Base-by-base conservation (phyloP, 2,888 invertebrate genomes). In the Gibbula magus region DNA sequence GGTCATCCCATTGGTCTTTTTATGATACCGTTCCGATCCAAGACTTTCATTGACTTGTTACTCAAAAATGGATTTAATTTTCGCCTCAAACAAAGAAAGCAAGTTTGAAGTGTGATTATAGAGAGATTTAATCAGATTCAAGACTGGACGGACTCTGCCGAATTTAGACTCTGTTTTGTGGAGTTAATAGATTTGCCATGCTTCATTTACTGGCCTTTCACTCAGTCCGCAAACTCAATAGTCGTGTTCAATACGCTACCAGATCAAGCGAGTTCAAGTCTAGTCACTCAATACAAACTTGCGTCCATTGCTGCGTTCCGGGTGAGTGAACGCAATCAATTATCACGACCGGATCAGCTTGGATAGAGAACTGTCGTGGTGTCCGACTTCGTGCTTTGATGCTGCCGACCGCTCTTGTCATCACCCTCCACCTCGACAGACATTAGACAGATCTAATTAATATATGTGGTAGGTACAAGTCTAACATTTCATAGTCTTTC, bases 1-100 rank as follows among this genome's bases (percentile, higher is more conserved):
- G 45, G 45, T 45, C 45, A 45, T 45, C 13, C 13, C 45, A 45
- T 45, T 45, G 45, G 45, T 45, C 45, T 45, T 45, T 45, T 45
- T 45, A 45, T 45, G 13, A 45, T 45, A 10, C 45, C 13, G 8
- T 45, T 45, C 45, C 45, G 45, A 45, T 45, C 10, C 45, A 45
- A 45, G 45, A 45, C 45, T 45, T 61, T 61, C 61, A 61, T 61
- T 61, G 61, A 61, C 61, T 61, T 61, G 61, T 61, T 61, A 61
- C 29, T 29, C n/a, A 61, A 61, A 61, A 22, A 61, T 61, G 61
- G 61, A 61, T 61, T 61, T 29, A 32, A 61, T 18, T 29, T 29
- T 61, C 29, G 18, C 16, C 22, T 61, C 61, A 25, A 29, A 61
- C 29, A 29, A 32, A 29, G 61, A 61, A 61, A n/a, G 16, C 16